These are phyloP conservation scores for Diplazon laetatorius DNA, from an alignment of 2,888 invertebrate species.

Conservation along the genomic window DNA sequence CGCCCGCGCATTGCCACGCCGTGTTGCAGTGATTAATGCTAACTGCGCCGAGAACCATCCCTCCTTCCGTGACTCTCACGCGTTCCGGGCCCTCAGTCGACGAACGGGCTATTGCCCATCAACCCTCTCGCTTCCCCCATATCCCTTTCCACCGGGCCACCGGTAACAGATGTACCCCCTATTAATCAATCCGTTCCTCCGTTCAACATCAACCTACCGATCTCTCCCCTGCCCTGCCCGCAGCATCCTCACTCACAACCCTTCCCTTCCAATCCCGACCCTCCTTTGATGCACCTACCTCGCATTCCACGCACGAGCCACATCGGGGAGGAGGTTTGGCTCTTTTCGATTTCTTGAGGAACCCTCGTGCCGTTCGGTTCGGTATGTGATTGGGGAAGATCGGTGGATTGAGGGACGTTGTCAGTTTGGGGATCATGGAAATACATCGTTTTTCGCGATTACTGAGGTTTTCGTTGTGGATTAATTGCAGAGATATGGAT, in stretches of 20 bases:
- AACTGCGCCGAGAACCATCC: conserved; percentile 77
- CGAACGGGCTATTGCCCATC: conserved; percentile 76
- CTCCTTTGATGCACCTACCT: conserved; percentile 48
- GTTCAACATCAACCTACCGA: too few relatives aligned
- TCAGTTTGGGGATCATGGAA: too few relatives aligned
- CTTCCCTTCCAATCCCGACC: conserved; percentile 47
- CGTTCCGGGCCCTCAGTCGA: conserved; percentile 51
- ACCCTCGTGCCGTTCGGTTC: too few relatives aligned
- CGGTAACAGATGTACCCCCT: conserved; percentile 82
- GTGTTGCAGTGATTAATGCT: conserved; percentile 82
- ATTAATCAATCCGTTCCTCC: conserved; percentile 79
- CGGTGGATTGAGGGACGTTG: too few relatives aligned
- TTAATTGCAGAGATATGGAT: too few relatives aligned
- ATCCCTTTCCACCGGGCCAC: conserved; percentile 59
- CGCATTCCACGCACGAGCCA: not conserved
- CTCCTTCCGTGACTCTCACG: conserved; percentile 68
- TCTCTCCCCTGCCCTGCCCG: conserved; percentile 36
- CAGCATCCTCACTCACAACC: conserved; percentile 47
- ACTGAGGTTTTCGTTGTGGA: too few relatives aligned
- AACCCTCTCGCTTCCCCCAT: conserved; percentile 74
- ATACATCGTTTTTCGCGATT: too few relatives aligned
- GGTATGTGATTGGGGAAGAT: too few relatives aligned
- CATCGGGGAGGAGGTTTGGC: not conserved
- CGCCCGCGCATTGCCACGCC: conserved; percentile 74
- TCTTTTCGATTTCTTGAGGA: too few relatives aligned